Evolutionary conservation across 2,797 vertebrate species (phyloP).

Genomic region (Sternotherus odoratus): DNA sequence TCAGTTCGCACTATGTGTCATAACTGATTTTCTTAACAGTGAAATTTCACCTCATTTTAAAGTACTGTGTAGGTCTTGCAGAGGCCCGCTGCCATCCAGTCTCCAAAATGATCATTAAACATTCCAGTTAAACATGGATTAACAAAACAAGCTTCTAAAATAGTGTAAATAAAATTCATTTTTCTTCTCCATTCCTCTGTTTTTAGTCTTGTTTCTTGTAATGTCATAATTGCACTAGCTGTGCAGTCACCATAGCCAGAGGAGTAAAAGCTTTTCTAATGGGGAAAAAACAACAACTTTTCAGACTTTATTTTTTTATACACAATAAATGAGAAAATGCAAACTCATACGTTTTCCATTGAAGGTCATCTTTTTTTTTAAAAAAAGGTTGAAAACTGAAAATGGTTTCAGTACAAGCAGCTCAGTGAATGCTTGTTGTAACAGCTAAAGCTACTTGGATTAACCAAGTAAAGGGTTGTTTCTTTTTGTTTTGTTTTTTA

Average conservation of each 20-base stretch:
- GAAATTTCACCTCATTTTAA: conserved; percentile 28
- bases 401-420: not conserved
- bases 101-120: not conserved
- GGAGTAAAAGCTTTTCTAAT: not conserved
- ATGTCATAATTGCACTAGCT: not conserved
- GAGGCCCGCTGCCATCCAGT: conserved; percentile 13
- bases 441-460: not conserved
- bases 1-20: conserved; percentile 34
- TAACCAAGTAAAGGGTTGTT: not conserved
- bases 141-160: conserved; percentile 22
- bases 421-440: not conserved
- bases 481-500: not conserved
- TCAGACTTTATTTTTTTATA: not conserved
- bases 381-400: not conserved
- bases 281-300: not conserved
- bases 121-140: not conserved
- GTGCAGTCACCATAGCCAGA: not conserved
- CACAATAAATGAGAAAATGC: not conserved
- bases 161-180: not conserved
- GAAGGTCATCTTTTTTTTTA: not conserved
- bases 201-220: not conserved
- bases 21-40: not conserved
- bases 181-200: not conserved
- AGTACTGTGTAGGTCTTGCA: conserved; percentile 12
- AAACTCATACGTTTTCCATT: not conserved